These are phyloP conservation scores for Phytoseiulus persimilis DNA, from an alignment of 2,888 invertebrate genomes.

Conservation along the genomic window DNA sequence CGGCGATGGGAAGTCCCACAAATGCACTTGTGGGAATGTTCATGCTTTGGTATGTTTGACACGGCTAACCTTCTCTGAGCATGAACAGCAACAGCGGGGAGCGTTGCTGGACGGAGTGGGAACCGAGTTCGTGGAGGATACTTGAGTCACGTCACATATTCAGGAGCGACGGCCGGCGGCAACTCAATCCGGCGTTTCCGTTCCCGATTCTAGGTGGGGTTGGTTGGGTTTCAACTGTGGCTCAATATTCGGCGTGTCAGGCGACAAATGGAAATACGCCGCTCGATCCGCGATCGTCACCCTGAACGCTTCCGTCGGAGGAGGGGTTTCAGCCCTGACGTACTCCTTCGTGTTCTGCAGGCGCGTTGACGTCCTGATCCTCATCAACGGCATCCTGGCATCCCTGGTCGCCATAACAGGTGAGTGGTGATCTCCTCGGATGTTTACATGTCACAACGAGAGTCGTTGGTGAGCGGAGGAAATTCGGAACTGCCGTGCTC, in stretches of 20 bases:
- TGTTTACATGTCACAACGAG: not conserved
- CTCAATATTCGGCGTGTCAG: slow-evolving; percentile 61
- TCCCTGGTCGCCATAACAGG: slow-evolving; percentile 77
- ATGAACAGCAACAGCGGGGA: not conserved
- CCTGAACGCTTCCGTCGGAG: slow-evolving; percentile 81
- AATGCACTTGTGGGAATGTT: slow-evolving; percentile 84
- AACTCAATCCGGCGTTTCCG: not conserved
- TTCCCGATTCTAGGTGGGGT: slow-evolving; percentile 50
- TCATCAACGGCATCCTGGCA: slow-evolving; percentile 79
- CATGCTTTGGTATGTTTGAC: slow-evolving; percentile 63
- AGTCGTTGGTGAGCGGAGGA: too few relatives aligned
- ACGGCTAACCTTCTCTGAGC: not conserved
- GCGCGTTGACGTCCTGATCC: slow-evolving; percentile 69
- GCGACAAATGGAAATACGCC: slow-evolving; percentile 81
- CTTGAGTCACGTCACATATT: too few relatives aligned
- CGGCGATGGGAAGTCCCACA: slow-evolving; percentile 76
- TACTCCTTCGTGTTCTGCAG: slow-evolving; percentile 48
- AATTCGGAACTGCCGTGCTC: too few relatives aligned
- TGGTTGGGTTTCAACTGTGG: slow-evolving; percentile 93
- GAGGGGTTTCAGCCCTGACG: slow-evolving; percentile 62
- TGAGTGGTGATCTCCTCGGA: slow-evolving; percentile 47
- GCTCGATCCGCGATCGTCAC: slow-evolving; percentile 73
- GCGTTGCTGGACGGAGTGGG: not conserved
- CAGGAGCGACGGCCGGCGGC: too few relatives aligned
- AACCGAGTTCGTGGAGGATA: too few relatives aligned